These are phyloP conservation scores for Gryon sp. DNA, from an alignment of 1,140 invertebrate species.

Conservation along the genomic window DNA sequence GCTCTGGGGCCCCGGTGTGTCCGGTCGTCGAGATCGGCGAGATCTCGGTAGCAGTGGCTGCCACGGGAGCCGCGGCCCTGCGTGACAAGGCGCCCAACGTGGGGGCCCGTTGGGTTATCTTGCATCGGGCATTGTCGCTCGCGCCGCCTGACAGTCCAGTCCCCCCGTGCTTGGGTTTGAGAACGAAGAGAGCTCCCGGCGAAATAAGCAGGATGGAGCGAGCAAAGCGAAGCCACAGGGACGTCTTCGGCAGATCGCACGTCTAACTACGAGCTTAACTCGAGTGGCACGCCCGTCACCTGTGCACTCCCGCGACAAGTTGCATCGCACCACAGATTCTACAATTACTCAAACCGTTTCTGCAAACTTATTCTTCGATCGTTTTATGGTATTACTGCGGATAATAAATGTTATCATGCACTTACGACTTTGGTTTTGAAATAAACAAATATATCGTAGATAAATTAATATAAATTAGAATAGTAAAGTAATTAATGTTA, in stretches of 20 bases:
- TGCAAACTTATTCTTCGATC: conserved; percentile 73
- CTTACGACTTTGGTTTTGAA: too few relatives aligned
- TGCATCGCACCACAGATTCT: conserved; percentile 74
- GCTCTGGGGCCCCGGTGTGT: conserved; percentile 5
- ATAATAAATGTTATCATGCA: too few relatives aligned
- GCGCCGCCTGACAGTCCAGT: conserved; percentile 74
- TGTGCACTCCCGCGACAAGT: conserved; percentile 72
- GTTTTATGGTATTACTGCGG: not conserved
- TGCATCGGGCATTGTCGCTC: conserved; percentile 77
- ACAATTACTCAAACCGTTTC: conserved; percentile 75
- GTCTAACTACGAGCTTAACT: conserved; percentile 32
- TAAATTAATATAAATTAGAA: too few relatives aligned
- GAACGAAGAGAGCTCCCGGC: conserved; percentile 24
- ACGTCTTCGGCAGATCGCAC: conserved; percentile 55
- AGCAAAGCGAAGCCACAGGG: conserved; percentile 24
- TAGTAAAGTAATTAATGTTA: too few relatives aligned
- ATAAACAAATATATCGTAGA: too few relatives aligned
- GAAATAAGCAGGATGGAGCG: conserved; percentile 51
- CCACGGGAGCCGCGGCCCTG: conserved; percentile 23
- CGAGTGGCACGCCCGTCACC: conserved; percentile 69
- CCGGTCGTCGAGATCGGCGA: conserved; percentile 24
- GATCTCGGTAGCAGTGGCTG: conserved; percentile 54
- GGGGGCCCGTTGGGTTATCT: conserved; percentile 73
- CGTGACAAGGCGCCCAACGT: conserved; percentile 55
- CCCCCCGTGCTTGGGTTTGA: conserved; percentile 16